phyloP scores from a whole-genome alignment of 1,140 invertebrate genomes.

The Solenopsis fugax region DNA sequence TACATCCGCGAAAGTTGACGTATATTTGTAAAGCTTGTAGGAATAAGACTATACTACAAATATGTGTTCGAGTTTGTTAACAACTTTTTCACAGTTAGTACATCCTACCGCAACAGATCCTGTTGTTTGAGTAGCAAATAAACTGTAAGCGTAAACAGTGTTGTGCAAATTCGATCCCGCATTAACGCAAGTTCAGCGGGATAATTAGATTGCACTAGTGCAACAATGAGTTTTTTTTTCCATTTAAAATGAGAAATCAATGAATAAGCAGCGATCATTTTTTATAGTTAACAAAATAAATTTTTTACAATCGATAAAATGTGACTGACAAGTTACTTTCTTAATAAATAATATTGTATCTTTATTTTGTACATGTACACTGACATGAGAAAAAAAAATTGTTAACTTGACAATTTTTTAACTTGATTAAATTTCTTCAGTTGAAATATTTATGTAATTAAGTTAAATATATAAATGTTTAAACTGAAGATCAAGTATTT shows the following conservation, averaged over 20 bases:
- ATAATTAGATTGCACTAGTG: neutral
- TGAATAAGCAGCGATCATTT: neutral
- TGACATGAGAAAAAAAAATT: no score
- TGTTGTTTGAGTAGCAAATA: slow-evolving; percentile 6
- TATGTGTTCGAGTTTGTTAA: neutral
- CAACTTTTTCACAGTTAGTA: neutral
- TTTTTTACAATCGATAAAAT: no score
- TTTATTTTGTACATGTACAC: neutral
- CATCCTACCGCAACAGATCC: neutral
- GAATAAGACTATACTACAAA: slow-evolving; percentile 25
- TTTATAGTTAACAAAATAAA: no score
- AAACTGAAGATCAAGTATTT: no score
- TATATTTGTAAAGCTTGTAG: slow-evolving; percentile 12
- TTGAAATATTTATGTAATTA: no score
- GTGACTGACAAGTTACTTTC: neutral
- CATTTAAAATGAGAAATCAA: slow-evolving; percentile 1
- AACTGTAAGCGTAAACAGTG: neutral
- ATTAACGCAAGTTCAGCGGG: neutral
- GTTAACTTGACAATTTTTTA: no score
- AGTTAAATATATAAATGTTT: no score
- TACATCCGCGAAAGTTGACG: slow-evolving; percentile 15
- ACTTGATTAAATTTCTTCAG: no score
- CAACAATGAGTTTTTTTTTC: neutral
- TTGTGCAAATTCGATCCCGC: slow-evolving; percentile 6
- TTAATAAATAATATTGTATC: neutral